These are phyloP conservation scores for Pempheris klunzingeri DNA, from an alignment of 2,797 vertebrate species.

Conservation along the genomic window DNA sequence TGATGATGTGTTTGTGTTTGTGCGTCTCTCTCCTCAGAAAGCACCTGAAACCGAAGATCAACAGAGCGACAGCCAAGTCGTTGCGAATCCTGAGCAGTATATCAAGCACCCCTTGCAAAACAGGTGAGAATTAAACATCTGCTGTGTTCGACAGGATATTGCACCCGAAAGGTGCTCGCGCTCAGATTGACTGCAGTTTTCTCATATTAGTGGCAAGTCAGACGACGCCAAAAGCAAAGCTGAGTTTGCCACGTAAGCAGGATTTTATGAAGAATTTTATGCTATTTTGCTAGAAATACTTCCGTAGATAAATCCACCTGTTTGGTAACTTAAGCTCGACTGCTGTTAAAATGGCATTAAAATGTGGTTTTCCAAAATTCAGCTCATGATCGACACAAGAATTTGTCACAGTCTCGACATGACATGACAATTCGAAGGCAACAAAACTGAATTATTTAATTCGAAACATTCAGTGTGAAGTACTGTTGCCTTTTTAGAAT, in stretches of 20 bases:
- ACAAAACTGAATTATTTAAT: background rate
- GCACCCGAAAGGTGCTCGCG: background rate
- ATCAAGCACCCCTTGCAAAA: conserved; percentile 90
- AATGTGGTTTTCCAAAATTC: background rate
- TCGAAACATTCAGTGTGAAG: background rate
- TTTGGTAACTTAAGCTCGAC: background rate
- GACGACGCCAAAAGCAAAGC: too few relatives aligned
- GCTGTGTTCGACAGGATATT: background rate
- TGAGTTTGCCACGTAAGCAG: background rate
- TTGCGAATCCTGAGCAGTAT: conserved; percentile 84
- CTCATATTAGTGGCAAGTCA: background rate
- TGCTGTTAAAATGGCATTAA: background rate
- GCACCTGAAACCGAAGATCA: conserved; percentile 85
- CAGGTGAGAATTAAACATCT: conserved; percentile 77
- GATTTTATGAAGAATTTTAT: background rate
- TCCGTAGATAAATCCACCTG: too few relatives aligned
- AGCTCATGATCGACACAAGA: background rate
- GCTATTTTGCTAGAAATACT: background rate
- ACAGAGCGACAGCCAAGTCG: conserved; percentile 71
- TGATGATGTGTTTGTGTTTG: conserved; percentile 20
- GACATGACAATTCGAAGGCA: background rate
- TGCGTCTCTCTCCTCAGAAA: conserved; percentile 76
- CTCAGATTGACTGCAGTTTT: background rate
- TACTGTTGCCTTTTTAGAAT: background rate
- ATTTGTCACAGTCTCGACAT: background rate